Base-by-base conservation (phyloP, 2,113 vertebrate genomes). In the Turnix velox region DNA sequence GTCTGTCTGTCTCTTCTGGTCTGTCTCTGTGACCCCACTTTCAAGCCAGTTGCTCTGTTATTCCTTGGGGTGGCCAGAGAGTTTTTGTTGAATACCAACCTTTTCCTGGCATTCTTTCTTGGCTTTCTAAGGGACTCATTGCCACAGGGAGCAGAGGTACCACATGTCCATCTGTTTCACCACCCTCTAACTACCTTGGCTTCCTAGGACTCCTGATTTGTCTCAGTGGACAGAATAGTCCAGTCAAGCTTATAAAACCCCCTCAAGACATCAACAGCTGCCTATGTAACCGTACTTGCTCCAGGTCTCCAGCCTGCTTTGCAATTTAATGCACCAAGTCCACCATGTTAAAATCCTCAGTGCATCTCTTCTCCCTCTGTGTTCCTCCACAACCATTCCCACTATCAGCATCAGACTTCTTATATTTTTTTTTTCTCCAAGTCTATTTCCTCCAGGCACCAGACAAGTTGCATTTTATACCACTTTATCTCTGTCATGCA, bases 41-140 rank as follows among this genome's bases (percentile, higher is more conserved):
- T 18, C 1, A 1, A 75, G 31, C 13, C 0, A 0, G 5, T 42
- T 65, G 43, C 14, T 86, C 19, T 65, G 48, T 40, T 72, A 0
- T 54, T 75, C 62, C 49, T 71, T 1, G 4, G 19, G 39, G 86
- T 74, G 57, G 22, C 73, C 61, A 51, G 18, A 66, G 14, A 0
- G 0, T 15, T 33, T 35, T n/a, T 3, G 2, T 30, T 1, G 0
- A 82, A 30, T 73, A 15, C 1, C 12, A 72, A 20, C 4, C 40
- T 68, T 72, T 52, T 90, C 54, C 15, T 37, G 33, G 31, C 16
- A 19, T 30, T 93, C 80, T 42, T 65, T 22, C 23, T 25, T 27
- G 17, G 28, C 17, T 7, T 72, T 49, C 9, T 3, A 3, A 48
- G 45, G 58, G 54, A 73, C 23, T 78, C 11, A 0, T 18, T 45